A percentile compares a stretch with the other conserved stretches of the same genome.
phyloP scores from a whole-genome alignment of 2,797 vertebrate genomes.

The Paedocypris micromegethes region DNA sequence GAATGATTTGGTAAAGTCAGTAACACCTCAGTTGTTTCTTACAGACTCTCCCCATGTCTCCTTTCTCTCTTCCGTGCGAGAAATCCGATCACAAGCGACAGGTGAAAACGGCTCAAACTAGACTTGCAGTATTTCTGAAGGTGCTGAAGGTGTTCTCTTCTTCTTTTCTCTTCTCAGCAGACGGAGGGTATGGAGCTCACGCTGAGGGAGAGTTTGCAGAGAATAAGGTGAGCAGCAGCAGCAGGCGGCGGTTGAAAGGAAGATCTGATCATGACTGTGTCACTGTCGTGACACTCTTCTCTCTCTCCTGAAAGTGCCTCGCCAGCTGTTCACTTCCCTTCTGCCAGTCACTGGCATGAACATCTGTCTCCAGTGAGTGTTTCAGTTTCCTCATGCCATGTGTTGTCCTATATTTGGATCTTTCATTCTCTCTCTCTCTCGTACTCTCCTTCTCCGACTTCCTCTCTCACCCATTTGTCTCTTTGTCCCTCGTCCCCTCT shows the following conservation, averaged over 20 bases:
- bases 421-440: too few species aligned
- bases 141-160: not conserved
- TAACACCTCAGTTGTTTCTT: slow-evolving; percentile 21
- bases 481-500: too few species aligned
- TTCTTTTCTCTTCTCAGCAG: slow-evolving; percentile 43
- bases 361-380: slow-evolving; percentile 60
- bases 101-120: slow-evolving; percentile 52
- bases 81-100: slow-evolving; percentile 65
- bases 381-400: not conserved
- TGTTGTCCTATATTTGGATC: too few species aligned
- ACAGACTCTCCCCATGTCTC: slow-evolving; percentile 63
- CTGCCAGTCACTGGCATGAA: slow-evolving; percentile 64
- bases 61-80: slow-evolving; percentile 63
- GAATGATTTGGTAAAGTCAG: not conserved
- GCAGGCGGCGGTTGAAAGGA: not conserved
- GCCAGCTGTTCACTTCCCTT: slow-evolving; percentile 57
- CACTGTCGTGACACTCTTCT: not conserved
- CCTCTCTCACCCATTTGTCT: too few species aligned
- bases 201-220: slow-evolving; percentile 64
- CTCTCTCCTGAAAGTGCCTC: slow-evolving; percentile 55
- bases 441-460: too few species aligned
- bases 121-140: not conserved
- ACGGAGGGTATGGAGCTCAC: slow-evolving; percentile 65
- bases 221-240: slow-evolving; percentile 58
- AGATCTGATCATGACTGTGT: not conserved